These are phyloP conservation scores for Pogonophryne albipinna DNA, from an alignment of 2,797 vertebrate genomes.

Conservation along the genomic window DNA sequence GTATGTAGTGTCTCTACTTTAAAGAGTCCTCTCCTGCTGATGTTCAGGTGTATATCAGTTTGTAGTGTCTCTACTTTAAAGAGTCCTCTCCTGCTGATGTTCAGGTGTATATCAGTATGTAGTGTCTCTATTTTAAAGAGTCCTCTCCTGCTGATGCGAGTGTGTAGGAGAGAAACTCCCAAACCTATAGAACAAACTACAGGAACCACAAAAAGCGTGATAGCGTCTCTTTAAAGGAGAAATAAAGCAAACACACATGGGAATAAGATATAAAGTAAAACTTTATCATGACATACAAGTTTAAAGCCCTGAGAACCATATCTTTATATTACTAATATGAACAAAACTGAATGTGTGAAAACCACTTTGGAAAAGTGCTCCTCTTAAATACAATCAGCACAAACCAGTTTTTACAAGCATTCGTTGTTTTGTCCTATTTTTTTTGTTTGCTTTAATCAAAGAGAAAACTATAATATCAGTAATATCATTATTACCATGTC, in stretches of 20 bases:
- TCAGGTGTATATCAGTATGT: no score
- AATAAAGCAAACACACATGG: constrained; percentile 42
- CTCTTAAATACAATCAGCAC: constrained; percentile 88
- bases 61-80: no score
- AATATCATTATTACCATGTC: constrained; percentile 84
- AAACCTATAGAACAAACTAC: no score
- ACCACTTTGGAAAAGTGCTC: constrained; percentile 87
- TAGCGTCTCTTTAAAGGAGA: not conserved
- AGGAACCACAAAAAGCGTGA: no score
- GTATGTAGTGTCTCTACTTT: no score
- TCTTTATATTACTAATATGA: constrained; percentile 88
- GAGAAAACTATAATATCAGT: constrained; percentile 85
- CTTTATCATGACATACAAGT: constrained; percentile 89
- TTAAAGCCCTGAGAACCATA: constrained; percentile 89
- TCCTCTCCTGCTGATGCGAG: no score
- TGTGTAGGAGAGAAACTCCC: no score
- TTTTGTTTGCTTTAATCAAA: constrained; percentile 81
- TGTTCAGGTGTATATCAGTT: no score
- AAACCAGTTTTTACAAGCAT: constrained; percentile 87
- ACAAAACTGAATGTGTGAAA: constrained; percentile 87
- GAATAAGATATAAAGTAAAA: constrained; percentile 86
- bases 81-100: no score
- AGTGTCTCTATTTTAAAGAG: no score
- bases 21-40: no score
- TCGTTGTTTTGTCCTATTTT: constrained; percentile 81